These are phyloP conservation scores for cattle (Bos taurus) DNA, from an alignment of 2,113 vertebrate genomes.

Conservation along the genomic window DNA sequence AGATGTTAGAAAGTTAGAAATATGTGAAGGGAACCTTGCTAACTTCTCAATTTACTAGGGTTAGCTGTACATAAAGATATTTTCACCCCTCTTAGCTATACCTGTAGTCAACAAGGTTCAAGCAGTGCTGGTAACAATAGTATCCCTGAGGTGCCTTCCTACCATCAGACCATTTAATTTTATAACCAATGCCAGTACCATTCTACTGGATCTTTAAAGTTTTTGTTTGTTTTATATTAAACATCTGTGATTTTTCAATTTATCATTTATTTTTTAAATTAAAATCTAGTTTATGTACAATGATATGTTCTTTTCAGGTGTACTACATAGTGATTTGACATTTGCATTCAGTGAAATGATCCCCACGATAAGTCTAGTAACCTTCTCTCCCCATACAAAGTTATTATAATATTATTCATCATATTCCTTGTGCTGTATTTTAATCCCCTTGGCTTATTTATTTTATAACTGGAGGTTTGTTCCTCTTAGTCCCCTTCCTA, in stretches of 20 bases:
- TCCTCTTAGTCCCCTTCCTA: background rate
- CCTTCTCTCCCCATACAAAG: background rate
- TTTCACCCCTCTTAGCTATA: background rate
- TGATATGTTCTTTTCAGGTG: background rate
- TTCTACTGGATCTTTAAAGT: background rate
- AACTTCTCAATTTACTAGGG: background rate
- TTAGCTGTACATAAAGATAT: background rate
- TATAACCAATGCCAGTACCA: background rate
- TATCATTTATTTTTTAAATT: background rate
- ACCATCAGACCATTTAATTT: background rate
- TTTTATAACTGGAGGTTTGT: background rate
- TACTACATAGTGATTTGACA: background rate
- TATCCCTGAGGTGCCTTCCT: background rate
- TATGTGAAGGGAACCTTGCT: background rate
- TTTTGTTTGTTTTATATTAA: slow-evolving; percentile 11
- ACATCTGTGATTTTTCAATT: slow-evolving; percentile 22
- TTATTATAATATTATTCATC: background rate
- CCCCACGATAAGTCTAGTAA: background rate
- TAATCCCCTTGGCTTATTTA: background rate
- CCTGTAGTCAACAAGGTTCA: background rate
- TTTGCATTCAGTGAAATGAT: background rate
- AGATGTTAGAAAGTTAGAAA: background rate
- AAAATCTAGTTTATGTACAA: background rate
- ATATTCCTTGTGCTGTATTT: background rate
- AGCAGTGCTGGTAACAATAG: background rate